These are phyloP conservation scores for Sebastes taczanowskii DNA, from an alignment of 2,797 vertebrate genomes.

Conservation along the genomic window DNA sequence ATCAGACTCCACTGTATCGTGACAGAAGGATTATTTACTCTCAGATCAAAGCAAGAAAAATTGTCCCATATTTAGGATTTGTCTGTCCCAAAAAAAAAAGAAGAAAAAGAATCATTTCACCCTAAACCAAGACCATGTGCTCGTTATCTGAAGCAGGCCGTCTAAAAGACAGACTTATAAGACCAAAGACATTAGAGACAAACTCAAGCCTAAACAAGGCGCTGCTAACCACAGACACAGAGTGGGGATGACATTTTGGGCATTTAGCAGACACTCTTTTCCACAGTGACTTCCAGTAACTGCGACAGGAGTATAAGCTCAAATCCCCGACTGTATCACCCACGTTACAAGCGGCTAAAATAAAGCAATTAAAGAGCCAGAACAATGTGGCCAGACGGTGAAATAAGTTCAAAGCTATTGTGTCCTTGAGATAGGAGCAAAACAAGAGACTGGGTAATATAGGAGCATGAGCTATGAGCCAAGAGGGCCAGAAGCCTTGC, in stretches of 20 bases:
- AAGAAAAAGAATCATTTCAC: slow-evolving; percentile 31
- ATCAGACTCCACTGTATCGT: slow-evolving; percentile 40
- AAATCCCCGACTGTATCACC: slow-evolving; percentile 29
- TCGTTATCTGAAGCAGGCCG: slow-evolving; percentile 71
- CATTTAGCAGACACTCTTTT: slow-evolving; percentile 68
- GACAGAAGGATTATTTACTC: slow-evolving; percentile 54
- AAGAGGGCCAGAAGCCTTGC: slow-evolving; percentile 54
- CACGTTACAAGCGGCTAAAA: slow-evolving; percentile 45
- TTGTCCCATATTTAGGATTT: slow-evolving; percentile 49
- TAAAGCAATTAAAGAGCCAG: slow-evolving; percentile 36
- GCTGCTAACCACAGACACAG: slow-evolving; percentile 66
- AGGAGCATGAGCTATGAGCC: slow-evolving; percentile 47
- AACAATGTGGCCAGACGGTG: slow-evolving; percentile 44
- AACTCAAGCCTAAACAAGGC: slow-evolving; percentile 73
- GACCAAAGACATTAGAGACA: slow-evolving; percentile 72
- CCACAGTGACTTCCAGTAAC: slow-evolving; percentile 68
- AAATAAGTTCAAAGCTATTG: slow-evolving; percentile 57
- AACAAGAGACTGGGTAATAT: slow-evolving; percentile 45
- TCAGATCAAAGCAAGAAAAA: slow-evolving; percentile 56
- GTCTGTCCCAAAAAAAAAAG: slow-evolving; percentile 3
- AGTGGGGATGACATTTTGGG: slow-evolving; percentile 66
- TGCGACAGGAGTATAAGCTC: slow-evolving; percentile 45
- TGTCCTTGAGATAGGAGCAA: slow-evolving; percentile 59
- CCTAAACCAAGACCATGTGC: slow-evolving; percentile 74
- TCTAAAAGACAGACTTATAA: slow-evolving; percentile 63